Evolutionary conservation across 1,140 invertebrate species (phyloP).

Genomic region (Chelonus insularis): DNA sequence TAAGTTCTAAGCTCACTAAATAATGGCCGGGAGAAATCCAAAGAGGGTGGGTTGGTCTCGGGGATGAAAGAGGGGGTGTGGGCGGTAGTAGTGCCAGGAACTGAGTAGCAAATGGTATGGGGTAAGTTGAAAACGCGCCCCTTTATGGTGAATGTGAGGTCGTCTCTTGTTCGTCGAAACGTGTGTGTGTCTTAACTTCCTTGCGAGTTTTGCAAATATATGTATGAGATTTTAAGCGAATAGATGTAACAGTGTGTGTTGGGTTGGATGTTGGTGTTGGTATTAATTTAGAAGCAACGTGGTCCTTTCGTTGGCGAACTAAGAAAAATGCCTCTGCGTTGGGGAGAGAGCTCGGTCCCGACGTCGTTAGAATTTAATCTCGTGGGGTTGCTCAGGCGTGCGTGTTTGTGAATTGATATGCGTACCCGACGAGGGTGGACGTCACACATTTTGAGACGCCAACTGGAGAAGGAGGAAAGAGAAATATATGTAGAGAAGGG

Average conservation of each 20-base stretch:
- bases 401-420: slow-evolving; percentile 31
- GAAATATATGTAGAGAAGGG: slow-evolving; percentile 17
- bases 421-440: slow-evolving; percentile 33
- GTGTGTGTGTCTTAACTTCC: slow-evolving; percentile 19
- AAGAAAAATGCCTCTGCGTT: slow-evolving; percentile 52
- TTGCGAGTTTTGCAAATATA: slow-evolving; percentile 20
- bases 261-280: slow-evolving; percentile 33
- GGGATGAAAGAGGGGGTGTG: slow-evolving; percentile 15
- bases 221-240: slow-evolving; percentile 15
- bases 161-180: not conserved
- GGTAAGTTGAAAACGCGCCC: slow-evolving; percentile 14
- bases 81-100: slow-evolving; percentile 19
- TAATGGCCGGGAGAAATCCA: slow-evolving; percentile 55
- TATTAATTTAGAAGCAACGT: slow-evolving; percentile 51
- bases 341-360: slow-evolving; percentile 23
- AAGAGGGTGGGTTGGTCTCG: slow-evolving; percentile 27
- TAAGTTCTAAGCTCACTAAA: slow-evolving; percentile 57
- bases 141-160: slow-evolving; percentile 16
- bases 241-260: slow-evolving; percentile 26
- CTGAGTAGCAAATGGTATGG: slow-evolving; percentile 32
- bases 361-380: slow-evolving; percentile 57
- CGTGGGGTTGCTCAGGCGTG: slow-evolving; percentile 38
- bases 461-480: slow-evolving; percentile 20
- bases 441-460: slow-evolving; percentile 39
- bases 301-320: slow-evolving; percentile 43